Evolutionary conservation across 2,888 invertebrate species (phyloP).

Genomic region (Chydorus sphaericus): DNA sequence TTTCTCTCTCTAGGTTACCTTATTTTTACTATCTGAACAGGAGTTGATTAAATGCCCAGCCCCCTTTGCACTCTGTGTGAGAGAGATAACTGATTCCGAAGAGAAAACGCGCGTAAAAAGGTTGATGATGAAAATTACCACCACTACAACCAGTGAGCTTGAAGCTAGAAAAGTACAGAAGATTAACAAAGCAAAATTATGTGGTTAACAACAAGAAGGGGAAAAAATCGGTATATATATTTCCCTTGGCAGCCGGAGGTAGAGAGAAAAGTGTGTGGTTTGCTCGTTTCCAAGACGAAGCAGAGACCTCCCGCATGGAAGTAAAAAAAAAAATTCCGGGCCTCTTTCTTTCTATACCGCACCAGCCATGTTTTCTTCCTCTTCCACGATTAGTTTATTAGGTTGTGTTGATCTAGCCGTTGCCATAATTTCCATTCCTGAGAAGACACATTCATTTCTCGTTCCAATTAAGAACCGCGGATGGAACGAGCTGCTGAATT

Average conservation of each 20-base stretch:
- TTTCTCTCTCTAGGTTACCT: not conserved
- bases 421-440: too few species aligned
- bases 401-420: not conserved
- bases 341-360: not conserved
- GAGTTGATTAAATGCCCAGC: constrained; percentile 1
- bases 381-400: not conserved
- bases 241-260: not conserved
- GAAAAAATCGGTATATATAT: not conserved
- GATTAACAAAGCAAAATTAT: constrained; percentile 6
- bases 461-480: too few species aligned
- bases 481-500: not conserved
- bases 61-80: not conserved
- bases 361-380: not conserved
- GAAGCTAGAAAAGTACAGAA: not conserved
- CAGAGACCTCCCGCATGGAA: constrained; percentile 5
- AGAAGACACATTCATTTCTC: too few species aligned
- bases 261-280: not conserved
- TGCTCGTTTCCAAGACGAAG: not conserved
- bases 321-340: constrained; percentile 4
- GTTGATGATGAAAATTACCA: not conserved
- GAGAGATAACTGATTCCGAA: not conserved
- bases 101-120: not conserved
- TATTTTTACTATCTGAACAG: not conserved
- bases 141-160: too few species aligned
- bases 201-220: not conserved